Conservation (phyloP, 2,113 vertebrate genomes). For the Pelmatolapia mariae region DNA sequence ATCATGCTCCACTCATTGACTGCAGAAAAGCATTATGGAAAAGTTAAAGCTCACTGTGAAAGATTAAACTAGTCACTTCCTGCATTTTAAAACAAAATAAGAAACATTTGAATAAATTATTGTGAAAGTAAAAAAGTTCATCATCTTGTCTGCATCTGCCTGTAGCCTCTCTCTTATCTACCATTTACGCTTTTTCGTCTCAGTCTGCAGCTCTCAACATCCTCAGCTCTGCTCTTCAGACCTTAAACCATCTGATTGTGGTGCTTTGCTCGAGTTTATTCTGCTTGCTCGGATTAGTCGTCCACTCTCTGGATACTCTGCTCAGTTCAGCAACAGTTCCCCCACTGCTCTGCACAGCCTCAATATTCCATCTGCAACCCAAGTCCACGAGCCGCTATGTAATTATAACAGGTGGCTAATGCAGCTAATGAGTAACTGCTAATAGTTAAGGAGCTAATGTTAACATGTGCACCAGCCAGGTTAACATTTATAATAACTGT, state of each 20-base stretch:
- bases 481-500: not conserved
- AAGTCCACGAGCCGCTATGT: not conserved
- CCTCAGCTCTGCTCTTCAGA: not conserved
- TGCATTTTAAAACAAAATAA: not conserved
- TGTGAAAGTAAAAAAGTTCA: not conserved
- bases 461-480: not conserved
- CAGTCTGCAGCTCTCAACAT: not conserved
- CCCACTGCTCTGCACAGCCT: not conserved
- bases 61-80: not conserved
- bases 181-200: not conserved
- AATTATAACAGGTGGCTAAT: not conserved
- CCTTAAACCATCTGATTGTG: not conserved
- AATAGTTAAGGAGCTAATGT: not conserved
- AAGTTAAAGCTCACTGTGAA: not conserved
- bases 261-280: not conserved
- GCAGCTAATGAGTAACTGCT: not conserved
- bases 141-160: not conserved
- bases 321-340: not conserved
- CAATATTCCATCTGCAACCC: not conserved
- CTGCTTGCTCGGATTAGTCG: not conserved
- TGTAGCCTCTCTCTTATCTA: not conserved
- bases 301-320: not conserved
- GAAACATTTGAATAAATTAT: not conserved
- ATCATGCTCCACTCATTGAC: not conserved
- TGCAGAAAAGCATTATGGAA: not conserved